Evolutionary conservation across 2,888 invertebrate species (phyloP).

Genomic region (Galerucella calmariensis): DNA sequence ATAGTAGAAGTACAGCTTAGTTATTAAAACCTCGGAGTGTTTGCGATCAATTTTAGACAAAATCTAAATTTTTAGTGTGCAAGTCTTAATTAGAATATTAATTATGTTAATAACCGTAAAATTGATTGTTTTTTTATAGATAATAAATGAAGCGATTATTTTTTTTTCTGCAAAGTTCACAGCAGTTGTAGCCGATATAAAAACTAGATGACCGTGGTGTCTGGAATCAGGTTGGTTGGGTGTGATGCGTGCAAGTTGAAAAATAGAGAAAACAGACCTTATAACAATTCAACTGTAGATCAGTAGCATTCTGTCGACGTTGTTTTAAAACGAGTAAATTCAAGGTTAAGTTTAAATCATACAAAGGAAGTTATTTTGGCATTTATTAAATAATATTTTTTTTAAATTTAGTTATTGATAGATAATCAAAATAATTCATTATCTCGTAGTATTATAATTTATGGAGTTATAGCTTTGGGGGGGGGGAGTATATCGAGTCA

Average conservation of each 20-base stretch:
- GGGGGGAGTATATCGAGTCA: too few relatives aligned
- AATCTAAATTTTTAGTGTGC: too few relatives aligned
- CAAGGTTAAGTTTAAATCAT: not conserved
- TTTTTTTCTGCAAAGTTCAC: not conserved
- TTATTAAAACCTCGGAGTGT: too few relatives aligned
- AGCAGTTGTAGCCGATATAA: not conserved
- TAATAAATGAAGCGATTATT: not conserved
- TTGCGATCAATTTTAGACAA: too few relatives aligned
- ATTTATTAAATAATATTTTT: not conserved
- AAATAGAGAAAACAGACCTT: not conserved
- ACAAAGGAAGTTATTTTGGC: not conserved
- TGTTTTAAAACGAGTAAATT: not conserved
- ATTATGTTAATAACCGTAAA: not conserved
- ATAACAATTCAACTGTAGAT: not conserved
- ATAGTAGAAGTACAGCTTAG: too few relatives aligned
- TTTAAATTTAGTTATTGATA: not conserved
- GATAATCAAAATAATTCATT: too few relatives aligned
- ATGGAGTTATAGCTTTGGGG: too few relatives aligned
- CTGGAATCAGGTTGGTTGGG: slow-evolving; percentile 1
- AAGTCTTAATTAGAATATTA: not conserved
- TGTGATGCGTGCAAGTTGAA: not conserved
- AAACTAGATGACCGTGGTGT: slow-evolving; percentile 4
- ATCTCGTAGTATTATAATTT: too few relatives aligned
- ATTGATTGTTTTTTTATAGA: not conserved
- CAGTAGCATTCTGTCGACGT: too few relatives aligned